Percentiles rank a stretch among this genome's conserved stretches.
These are phyloP conservation scores for Ceratitis capitata DNA, from an alignment of 1,140 invertebrate genomes.

Conservation along the genomic window DNA sequence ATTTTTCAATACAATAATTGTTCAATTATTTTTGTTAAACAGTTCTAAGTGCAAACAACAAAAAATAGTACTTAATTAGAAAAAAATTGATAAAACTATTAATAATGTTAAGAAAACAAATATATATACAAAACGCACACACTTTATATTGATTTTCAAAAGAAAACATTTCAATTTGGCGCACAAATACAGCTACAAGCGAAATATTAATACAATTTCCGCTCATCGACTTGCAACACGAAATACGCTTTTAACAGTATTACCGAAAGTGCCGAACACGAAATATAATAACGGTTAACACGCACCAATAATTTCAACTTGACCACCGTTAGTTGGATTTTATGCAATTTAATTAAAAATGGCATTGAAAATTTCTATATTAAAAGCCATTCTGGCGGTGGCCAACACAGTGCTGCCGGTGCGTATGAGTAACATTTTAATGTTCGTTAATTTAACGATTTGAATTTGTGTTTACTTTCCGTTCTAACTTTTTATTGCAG, in stretches of 20 bases:
- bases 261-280: not conserved
- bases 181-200: not conserved
- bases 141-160: not conserved
- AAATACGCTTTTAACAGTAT: not conserved
- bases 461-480: not conserved
- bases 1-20: not conserved
- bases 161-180: not conserved
- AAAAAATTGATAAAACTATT: too few species aligned
- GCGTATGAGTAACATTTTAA: conserved; percentile 51
- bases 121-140: not conserved
- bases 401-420: conserved; percentile 60
- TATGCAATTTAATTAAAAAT: not conserved
- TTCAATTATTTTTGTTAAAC: not conserved
- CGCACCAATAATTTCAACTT: not conserved
- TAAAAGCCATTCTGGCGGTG: conserved; percentile 55
- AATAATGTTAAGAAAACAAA: not conserved
- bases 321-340: not conserved
- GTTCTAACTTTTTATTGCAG: conserved; percentile 45
- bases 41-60: too few species aligned
- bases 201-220: not conserved
- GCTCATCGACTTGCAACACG: not conserved
- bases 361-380: conserved; percentile 46
- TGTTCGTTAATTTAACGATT: not conserved
- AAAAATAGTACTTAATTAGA: not conserved
- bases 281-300: too few species aligned